phyloP scores from a whole-genome alignment of 2,113 vertebrate genomes.

The Heloderma charlesbogerti region DNA sequence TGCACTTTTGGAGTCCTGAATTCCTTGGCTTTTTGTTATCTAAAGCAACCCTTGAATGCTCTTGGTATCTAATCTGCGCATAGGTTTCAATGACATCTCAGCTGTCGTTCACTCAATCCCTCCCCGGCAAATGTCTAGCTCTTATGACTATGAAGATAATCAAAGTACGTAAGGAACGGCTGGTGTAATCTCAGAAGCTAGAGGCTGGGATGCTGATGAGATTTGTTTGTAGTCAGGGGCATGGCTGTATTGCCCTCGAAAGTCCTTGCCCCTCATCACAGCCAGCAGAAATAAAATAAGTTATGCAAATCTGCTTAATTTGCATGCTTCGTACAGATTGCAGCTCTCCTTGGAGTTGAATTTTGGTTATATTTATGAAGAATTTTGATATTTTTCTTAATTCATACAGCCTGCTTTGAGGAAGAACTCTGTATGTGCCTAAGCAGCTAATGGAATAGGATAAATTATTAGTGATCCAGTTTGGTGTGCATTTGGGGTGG shows the following conservation, averaged over 20 bases:
- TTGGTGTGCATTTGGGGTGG: not conserved
- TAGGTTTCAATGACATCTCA: not conserved
- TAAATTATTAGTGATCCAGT: fast-evolving
- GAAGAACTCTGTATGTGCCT: not conserved
- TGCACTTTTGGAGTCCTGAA: not conserved
- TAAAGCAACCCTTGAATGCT: not conserved
- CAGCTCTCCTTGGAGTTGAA: not conserved
- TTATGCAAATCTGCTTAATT: not conserved
- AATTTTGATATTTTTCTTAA: not conserved
- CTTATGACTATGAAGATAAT: not conserved
- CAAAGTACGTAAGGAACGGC: not conserved
- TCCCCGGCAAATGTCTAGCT: not conserved
- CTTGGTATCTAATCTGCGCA: not conserved
- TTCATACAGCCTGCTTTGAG: not conserved
- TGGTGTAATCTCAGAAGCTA: not conserved
- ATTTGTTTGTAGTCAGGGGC: not conserved
- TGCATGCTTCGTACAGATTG: not conserved
- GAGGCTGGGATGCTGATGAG: not conserved
- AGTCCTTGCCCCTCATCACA: not conserved
- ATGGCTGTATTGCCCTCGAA: not conserved
- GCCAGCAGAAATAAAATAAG: not conserved
- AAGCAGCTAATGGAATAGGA: not conserved
- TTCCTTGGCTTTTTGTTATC: not conserved
- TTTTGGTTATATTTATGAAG: not conserved
- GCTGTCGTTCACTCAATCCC: not conserved